Evolutionary conservation across 2,797 vertebrate genomes (phyloP).

Genomic region (Nannoperca obscura): DNA sequence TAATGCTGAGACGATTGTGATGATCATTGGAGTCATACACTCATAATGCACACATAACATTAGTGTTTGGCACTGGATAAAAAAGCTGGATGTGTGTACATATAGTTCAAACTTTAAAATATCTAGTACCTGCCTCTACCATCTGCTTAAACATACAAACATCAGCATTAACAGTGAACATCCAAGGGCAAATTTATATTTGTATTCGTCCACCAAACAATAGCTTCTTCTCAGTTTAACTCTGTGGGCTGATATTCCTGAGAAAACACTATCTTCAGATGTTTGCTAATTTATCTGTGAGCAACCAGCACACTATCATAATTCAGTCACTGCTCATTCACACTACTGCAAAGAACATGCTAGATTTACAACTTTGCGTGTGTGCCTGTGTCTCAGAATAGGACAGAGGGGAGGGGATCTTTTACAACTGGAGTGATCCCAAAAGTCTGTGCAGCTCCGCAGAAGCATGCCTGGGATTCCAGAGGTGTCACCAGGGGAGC

Average conservation of each 20-base stretch:
- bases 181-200: not conserved
- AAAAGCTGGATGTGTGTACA: not conserved
- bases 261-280: slow-evolving; percentile 32
- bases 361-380: slow-evolving; percentile 60
- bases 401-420: slow-evolving; percentile 42
- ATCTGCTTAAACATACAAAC: not conserved
- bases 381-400: slow-evolving; percentile 58
- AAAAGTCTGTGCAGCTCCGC: slow-evolving; percentile 49
- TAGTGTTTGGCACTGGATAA: not conserved
- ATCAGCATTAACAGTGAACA: not conserved
- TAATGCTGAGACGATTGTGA: not conserved
- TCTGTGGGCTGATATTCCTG: slow-evolving; percentile 20
- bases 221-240: not conserved
- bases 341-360: slow-evolving; percentile 40
- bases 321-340: slow-evolving; percentile 47
- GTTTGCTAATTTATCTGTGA: slow-evolving; percentile 41
- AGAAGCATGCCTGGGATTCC: slow-evolving; percentile 76
- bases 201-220: slow-evolving; percentile 12
- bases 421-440: slow-evolving; percentile 54
- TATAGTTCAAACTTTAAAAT: not conserved
- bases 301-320: slow-evolving; percentile 14
- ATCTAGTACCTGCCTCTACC: not conserved
- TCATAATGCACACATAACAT: not conserved
- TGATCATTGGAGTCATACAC: not conserved
- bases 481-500: slow-evolving; percentile 72